Conservation (phyloP, 1,140 invertebrate genomes). For the Sycobia sp. region DNA sequence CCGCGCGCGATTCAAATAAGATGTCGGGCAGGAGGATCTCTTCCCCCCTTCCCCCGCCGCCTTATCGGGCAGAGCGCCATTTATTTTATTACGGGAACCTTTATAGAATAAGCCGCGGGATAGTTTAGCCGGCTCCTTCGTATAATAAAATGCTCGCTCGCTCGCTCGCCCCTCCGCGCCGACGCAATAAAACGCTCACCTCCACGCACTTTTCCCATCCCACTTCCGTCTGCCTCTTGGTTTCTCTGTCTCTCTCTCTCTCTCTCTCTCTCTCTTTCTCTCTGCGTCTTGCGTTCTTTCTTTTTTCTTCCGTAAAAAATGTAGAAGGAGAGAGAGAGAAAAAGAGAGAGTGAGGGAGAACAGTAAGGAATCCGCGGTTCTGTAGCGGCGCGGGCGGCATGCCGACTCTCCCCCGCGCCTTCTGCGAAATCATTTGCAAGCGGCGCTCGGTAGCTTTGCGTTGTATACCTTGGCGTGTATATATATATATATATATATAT, state of each 20-base stretch:
- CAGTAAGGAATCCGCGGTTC: constrained; percentile 22
- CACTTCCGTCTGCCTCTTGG: constrained; percentile 14
- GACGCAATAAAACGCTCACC: too few species aligned
- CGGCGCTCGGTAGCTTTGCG: neutral
- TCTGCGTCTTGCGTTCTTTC: too few species aligned
- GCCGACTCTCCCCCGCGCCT: too few species aligned
- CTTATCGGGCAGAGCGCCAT: constrained; percentile 6
- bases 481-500: too few species aligned
- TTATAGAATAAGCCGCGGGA: constrained; percentile 9
- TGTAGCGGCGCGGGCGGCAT: too few species aligned
- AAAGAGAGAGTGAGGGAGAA: too few species aligned
- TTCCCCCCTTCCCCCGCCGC: neutral
- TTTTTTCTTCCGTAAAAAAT: too few species aligned
- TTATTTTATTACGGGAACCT: constrained; percentile 20
- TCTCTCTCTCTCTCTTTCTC: too few species aligned
- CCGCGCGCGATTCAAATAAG: neutral
- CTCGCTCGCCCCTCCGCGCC: too few species aligned
- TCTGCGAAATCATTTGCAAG: constrained; percentile 9
- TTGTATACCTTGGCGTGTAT: too few species aligned
- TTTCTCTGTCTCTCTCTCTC: too few species aligned
- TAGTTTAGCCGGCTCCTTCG: constrained; percentile 5
- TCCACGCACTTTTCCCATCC: constrained; percentile 1
- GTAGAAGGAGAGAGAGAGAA: too few species aligned
- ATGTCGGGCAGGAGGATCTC: constrained; percentile 19
- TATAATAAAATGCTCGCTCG: neutral